Evolutionary conservation across 1,140 invertebrate species (phyloP).

Genomic region (Macrobrachium rosenbergii): DNA sequence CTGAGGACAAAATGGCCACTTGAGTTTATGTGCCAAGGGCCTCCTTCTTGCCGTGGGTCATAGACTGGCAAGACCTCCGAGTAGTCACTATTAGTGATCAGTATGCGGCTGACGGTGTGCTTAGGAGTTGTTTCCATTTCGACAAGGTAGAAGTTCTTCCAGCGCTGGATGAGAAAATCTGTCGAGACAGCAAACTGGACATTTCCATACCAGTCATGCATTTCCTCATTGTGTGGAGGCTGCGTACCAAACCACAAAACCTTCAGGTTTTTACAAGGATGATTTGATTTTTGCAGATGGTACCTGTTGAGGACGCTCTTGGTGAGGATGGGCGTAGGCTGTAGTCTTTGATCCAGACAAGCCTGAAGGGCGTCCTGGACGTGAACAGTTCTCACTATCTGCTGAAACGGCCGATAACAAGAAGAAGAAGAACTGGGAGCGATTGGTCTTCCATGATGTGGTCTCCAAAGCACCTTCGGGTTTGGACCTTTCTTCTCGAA

Average conservation of each 20-base stretch:
- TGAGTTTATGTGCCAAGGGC: conserved; percentile 1
- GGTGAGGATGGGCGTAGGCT: background rate
- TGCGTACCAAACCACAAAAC: conserved; percentile 43
- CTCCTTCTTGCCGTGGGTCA: conserved; percentile 13
- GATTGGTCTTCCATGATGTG: conserved; percentile 2
- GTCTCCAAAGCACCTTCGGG: conserved; percentile 27
- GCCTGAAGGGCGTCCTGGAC: conserved; percentile 14
- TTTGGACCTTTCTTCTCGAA: conserved; percentile 1
- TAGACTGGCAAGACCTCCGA: conserved; percentile 9
- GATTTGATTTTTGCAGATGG: background rate
- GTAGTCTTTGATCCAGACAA: background rate
- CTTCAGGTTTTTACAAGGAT: conserved; percentile 6
- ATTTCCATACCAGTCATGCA: conserved; percentile 51
- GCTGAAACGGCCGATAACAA: background rate
- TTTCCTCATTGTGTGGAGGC: background rate
- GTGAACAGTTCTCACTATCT: conserved; percentile 43
- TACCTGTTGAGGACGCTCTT: background rate
- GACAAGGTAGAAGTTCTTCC: conserved; percentile 33
- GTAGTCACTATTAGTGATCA: conserved; percentile 40
- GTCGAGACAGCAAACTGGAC: conserved; percentile 12
- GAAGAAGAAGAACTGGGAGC: background rate
- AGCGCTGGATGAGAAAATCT: background rate
- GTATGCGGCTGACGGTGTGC: conserved; percentile 10
- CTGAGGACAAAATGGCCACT: background rate
- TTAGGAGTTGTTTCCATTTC: conserved; percentile 43